phyloP scores from a whole-genome alignment of 2,113 vertebrate genomes.

The Odocoileus hemionus region DNA sequence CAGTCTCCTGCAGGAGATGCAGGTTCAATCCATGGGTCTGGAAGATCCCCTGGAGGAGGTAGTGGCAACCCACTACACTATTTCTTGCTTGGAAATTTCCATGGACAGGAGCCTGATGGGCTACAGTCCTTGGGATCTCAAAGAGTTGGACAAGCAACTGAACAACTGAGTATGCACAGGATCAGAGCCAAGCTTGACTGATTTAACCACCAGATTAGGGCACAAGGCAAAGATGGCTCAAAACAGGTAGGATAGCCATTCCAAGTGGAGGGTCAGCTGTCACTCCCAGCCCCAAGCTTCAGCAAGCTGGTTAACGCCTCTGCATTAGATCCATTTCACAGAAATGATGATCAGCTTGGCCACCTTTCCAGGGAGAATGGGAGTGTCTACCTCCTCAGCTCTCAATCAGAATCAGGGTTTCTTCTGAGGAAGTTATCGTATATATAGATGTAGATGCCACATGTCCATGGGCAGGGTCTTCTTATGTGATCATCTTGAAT shows the following conservation, averaged over 20 bases:
- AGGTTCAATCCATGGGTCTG: neutral
- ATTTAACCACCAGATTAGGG: neutral
- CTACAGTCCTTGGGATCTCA: neutral
- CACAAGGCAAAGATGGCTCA: neutral
- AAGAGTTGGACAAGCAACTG: neutral
- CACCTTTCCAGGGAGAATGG: neutral
- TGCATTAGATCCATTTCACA: fast-evolving
- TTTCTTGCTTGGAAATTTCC: neutral
- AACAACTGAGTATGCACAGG: neutral
- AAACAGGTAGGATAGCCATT: too few species aligned
- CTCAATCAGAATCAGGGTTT: neutral
- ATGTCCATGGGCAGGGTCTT: neutral
- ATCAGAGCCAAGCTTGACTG: neutral
- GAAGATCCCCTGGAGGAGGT: neutral
- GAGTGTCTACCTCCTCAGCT: neutral
- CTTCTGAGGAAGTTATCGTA: neutral
- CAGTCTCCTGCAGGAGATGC: neutral
- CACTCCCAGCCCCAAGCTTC: neutral
- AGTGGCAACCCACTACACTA: neutral
- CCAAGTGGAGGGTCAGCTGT: neutral
- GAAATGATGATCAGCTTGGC: neutral
- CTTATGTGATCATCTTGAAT: neutral
- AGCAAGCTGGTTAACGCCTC: neutral
- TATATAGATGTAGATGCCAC: neutral
- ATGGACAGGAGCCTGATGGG: neutral